phyloP scores from a whole-genome alignment of 2,888 invertebrate species.

The Fragum fragum region DNA sequence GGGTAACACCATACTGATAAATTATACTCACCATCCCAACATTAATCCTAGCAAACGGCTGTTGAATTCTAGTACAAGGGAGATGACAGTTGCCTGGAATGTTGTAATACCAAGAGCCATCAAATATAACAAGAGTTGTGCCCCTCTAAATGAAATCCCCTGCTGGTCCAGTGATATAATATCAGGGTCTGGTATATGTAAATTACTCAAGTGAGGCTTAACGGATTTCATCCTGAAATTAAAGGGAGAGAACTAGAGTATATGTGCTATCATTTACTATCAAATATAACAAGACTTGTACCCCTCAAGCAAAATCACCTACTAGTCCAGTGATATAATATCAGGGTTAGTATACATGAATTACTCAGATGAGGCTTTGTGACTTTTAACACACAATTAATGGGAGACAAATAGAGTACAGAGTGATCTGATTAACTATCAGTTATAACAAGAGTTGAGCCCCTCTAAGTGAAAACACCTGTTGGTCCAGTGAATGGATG shows the following conservation, averaged over 20 bases:
- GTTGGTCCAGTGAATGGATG: no score
- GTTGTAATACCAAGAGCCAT: constrained; percentile 66
- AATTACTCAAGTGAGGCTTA: constrained; percentile 31
- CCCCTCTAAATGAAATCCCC: constrained; percentile 62
- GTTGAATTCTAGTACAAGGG: constrained; percentile 57
- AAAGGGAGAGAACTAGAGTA: neutral
- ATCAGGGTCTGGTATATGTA: constrained; percentile 54
- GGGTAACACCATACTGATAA: no score
- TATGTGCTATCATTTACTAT: constrained; percentile 62
- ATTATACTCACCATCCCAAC: constrained; percentile 69
- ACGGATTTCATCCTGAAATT: constrained; percentile 43
- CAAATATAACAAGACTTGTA: constrained; percentile 68
- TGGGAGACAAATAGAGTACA: neutral
- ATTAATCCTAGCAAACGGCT: constrained; percentile 61
- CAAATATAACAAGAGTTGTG: constrained; percentile 68
- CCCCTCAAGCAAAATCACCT: constrained; percentile 62
- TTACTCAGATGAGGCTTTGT: constrained; percentile 36
- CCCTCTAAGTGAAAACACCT: constrained; percentile 62
- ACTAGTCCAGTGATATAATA: constrained; percentile 48
- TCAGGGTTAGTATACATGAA: constrained; percentile 52
- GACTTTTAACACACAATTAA: constrained; percentile 36
- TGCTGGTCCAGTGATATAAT: constrained; percentile 52
- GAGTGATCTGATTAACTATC: constrained; percentile 63
- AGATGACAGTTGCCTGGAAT: constrained; percentile 67
- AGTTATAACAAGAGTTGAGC: constrained; percentile 67